Base-by-base conservation (phyloP, 2,797 vertebrate genomes). In the Poeciliopsis infans region DNA sequence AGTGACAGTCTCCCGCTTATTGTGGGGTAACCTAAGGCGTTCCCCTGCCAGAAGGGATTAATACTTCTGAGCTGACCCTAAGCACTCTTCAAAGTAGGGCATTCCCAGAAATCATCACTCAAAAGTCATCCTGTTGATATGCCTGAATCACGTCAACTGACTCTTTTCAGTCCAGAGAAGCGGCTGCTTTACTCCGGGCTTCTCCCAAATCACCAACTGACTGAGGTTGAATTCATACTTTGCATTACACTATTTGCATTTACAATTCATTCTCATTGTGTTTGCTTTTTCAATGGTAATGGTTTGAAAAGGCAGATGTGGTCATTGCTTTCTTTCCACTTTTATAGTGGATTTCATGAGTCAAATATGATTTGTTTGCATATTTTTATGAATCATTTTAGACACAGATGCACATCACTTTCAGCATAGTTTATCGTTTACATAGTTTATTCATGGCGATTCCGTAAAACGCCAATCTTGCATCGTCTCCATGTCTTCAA, bases 281-380 rank as follows among this genome's bases (percentile, higher is more conserved):
- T 20, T 39, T 64, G 45, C 20, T 64, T 64, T 36, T 20, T 18
- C 43, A 31, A 47, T 59, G 39, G 28, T 41, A 45, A 75, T 74
- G 46, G 8, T 51, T 28, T 0, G 0, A 33, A 53, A 71, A 78
- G 36, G 18, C 8, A 16, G 2, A 59, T 59, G 18, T 25, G 7
- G 11, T 33, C 43, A 49, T 66, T 36, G 31, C 64, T 33, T 7
- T 68, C n/a, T 77, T 36, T 72, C 16, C n/a, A 12, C 36, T 72
- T 73, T 66, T 18, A 53, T 31, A 10, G 45, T 55, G 55, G 28
- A 66, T 59, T 69, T 64, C 78, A 76, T 80, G 47, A 79, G 68
- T 55, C 25, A 18, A 20, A 43, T 39, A 28, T 71, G 10, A 78
- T 80, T 82, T 78, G 41, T 69, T 74, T 78, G 78, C 49, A 74